A percentile compares a stretch with the other conserved stretches of the same genome.
These are phyloP conservation scores for Platygyra sinensis DNA, from an alignment of 64 coral and sea anemone genomes.

Conservation along the genomic window DNA sequence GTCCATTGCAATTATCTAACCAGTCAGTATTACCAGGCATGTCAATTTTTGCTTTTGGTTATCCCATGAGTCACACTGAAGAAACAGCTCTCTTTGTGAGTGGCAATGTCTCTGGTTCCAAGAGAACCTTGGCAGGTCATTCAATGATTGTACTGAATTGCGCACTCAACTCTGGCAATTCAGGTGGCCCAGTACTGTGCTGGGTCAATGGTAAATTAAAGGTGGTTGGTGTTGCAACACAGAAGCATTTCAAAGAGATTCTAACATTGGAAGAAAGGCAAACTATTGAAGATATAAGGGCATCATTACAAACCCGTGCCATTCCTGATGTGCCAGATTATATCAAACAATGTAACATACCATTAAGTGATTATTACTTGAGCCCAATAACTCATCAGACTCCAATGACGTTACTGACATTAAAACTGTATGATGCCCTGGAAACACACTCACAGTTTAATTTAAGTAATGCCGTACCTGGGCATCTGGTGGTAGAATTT, in stretches of 20 bases:
- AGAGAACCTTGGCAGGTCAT: background rate
- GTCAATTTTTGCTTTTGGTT: conserved; percentile 19
- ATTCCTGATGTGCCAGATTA: too few relatives aligned
- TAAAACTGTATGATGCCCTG: background rate
- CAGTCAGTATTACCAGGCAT: background rate
- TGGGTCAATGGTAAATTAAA: background rate
- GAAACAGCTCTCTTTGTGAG: background rate
- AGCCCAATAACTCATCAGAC: too few relatives aligned
- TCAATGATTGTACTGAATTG: background rate
- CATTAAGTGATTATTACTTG: too few relatives aligned
- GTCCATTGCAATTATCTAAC: background rate
- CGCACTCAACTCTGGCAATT: background rate
- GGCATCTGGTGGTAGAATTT: background rate
- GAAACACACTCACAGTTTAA: background rate
- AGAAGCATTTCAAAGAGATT: conserved; percentile 4
- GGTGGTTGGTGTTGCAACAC: background rate
- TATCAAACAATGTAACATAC: too few relatives aligned
- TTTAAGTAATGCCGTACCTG: background rate
- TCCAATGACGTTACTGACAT: background rate
- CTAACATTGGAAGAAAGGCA: background rate
- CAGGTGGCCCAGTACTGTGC: background rate
- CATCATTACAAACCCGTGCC: too few relatives aligned
- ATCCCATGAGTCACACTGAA: conserved; percentile 1
- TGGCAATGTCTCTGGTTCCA: conserved; percentile 31
- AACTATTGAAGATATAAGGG: background rate